These are phyloP conservation scores for Hepsetus odoe DNA, from an alignment of 2,113 vertebrate genomes.

Conservation along the genomic window DNA sequence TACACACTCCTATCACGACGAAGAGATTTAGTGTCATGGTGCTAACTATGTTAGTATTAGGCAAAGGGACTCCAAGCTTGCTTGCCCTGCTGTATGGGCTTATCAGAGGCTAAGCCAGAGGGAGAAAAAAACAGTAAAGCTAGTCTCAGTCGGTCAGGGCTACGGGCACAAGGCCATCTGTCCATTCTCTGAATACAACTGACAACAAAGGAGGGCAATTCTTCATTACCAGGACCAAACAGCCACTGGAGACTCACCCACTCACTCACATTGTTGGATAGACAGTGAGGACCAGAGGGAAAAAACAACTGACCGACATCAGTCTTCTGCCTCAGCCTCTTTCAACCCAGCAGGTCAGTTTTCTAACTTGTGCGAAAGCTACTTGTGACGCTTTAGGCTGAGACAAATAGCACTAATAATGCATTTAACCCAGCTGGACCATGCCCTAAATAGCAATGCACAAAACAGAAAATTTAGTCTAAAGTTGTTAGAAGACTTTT, in stretches of 20 bases:
- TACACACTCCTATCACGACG: slow-evolving; percentile 6
- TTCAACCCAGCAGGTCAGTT: slow-evolving; percentile 77
- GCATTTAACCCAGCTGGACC: slow-evolving; percentile 16
- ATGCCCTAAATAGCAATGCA: slow-evolving; percentile 3
- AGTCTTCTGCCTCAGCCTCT: slow-evolving; percentile 29
- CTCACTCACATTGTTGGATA: slow-evolving; percentile 60
- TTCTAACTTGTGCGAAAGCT: slow-evolving; percentile 46
- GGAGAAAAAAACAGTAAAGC: slow-evolving; percentile 79
- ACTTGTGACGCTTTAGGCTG: slow-evolving; percentile 35
- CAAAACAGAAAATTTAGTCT: not conserved
- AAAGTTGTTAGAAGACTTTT: not conserved
- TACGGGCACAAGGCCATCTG: slow-evolving; percentile 80
- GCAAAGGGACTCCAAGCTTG: slow-evolving; percentile 68
- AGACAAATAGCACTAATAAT: slow-evolving; percentile 29
- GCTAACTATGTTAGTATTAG: slow-evolving; percentile 62
- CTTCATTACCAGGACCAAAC: slow-evolving; percentile 58
- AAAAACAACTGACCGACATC: slow-evolving; percentile 48
- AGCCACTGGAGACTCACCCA: slow-evolving; percentile 62
- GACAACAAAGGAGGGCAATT: slow-evolving; percentile 74
- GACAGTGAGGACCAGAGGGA: slow-evolving; percentile 56
- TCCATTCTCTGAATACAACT: slow-evolving; percentile 73
- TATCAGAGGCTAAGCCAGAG: slow-evolving; percentile 78
- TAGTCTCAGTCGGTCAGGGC: slow-evolving; percentile 73
- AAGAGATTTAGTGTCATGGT: not conserved
- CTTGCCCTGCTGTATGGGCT: slow-evolving; percentile 75